Percentiles rank a stretch among this genome's conserved stretches.
Evolutionary conservation across 2,797 vertebrate genomes (phyloP).

Genomic region (Anas bernieri): DNA sequence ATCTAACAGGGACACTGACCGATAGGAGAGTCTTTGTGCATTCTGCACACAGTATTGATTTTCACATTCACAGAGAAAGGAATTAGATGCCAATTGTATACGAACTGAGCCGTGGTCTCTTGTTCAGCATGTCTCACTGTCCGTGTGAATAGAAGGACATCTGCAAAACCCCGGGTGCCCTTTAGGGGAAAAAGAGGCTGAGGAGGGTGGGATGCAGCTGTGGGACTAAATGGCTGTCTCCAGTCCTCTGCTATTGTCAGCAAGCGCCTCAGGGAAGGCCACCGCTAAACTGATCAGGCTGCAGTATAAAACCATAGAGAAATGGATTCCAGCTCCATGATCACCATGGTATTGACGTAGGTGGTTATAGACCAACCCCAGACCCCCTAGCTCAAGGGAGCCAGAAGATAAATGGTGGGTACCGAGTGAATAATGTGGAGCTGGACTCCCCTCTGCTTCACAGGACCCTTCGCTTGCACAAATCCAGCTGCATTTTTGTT

Average conservation of each 20-base stretch:
- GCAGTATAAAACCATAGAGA: background rate
- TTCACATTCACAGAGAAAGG: background rate
- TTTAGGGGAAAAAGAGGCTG: background rate
- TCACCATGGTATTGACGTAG: background rate
- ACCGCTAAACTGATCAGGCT: background rate
- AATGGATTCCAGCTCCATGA: background rate
- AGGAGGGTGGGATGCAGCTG: background rate
- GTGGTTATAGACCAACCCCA: background rate
- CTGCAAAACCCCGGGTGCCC: background rate
- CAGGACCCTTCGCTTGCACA: no score
- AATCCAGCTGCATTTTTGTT: no score
- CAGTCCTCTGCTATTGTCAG: background rate
- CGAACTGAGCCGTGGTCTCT: background rate
- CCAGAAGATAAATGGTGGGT: background rate
- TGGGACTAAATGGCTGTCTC: background rate
- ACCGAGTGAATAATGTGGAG: no score
- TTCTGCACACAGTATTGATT: conserved; percentile 40
- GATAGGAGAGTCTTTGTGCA: conserved; percentile 4
- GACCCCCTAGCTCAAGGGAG: background rate
- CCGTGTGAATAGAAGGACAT: background rate
- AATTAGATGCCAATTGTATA: background rate
- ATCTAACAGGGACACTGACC: conserved; percentile 34
- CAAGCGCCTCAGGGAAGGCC: background rate
- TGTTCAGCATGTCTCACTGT: background rate
- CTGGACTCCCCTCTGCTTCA: no score